These are phyloP conservation scores for Escarpia spicata DNA, from an alignment of 2,888 invertebrate genomes.

Conservation along the genomic window DNA sequence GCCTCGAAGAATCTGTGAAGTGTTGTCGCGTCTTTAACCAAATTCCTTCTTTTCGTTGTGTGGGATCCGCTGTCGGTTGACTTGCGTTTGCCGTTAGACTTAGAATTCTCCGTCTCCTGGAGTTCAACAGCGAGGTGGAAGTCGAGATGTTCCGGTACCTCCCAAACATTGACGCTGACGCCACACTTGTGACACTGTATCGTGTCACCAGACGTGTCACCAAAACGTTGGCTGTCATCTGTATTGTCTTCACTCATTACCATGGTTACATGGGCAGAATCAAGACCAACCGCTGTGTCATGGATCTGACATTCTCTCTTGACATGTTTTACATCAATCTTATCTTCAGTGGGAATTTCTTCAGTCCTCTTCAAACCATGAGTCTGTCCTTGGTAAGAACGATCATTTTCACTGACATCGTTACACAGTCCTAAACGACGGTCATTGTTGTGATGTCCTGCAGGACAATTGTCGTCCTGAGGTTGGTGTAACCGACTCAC, in stretches of 20 bases:
- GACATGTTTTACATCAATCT: not conserved
- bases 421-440: not conserved
- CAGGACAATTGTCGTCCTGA: not conserved
- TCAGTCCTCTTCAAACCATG: not conserved
- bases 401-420: not conserved
- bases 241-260: not conserved
- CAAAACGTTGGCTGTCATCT: not conserved
- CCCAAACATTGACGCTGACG: slow-evolving; percentile 72
- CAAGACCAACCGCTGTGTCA: not conserved
- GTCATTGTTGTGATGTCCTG: not conserved
- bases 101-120: slow-evolving; percentile 68
- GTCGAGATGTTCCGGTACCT: slow-evolving; percentile 81
- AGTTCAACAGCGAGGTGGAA: slow-evolving; percentile 85
- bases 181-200: slow-evolving; percentile 78
- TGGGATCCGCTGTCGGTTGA: not conserved
- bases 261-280: not conserved
- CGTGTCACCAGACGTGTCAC: slow-evolving; percentile 28
- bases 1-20: not conserved
- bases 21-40: not conserved
- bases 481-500: not conserved
- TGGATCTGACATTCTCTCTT: not conserved
- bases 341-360: no score
- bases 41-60: slow-evolving; percentile 3
- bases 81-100: not conserved
- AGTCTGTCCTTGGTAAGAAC: not conserved